Base-by-base conservation (phyloP, 2,888 invertebrate species). In the Drosophila paramelanica region DNA sequence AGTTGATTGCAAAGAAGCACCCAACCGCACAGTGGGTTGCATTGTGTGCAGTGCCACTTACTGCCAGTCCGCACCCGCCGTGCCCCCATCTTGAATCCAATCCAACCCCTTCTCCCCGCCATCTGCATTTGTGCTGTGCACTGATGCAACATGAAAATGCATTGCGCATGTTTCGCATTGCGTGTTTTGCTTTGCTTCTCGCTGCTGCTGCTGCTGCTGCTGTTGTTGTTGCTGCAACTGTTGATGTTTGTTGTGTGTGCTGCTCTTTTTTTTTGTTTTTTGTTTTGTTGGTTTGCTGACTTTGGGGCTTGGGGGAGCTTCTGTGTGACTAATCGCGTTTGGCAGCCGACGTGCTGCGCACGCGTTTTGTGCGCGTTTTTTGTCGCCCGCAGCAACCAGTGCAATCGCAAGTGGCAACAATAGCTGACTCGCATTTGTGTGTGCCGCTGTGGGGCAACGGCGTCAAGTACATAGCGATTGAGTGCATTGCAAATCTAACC, bases 91-190 rank as follows among this genome's bases (percentile, higher is more conserved):
- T 23, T 3, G 23, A 23, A 23, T 23, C 23, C 23, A 23, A 23
- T 23, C 23, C 23, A 2, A 17, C 51, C 51, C n/a, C 27, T 27
- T 7, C 7, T 17, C 27, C 23, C 39, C 6, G 11, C 4, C 41
- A 42, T 5, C 8, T 33, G 17, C 61, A 23, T 23, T 31, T 45
- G 60, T 53, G 43, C 47, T 67, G 50, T 71, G 61, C 71, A 81
- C 69, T 81, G 81, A 73, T 85, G 82, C 82, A 81, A 71, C 64
- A 45, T 72, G 66, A 62, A 71, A 81, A 71, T 82, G 80, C 82
- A 82, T 79, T 81, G 84, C 84, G 77, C 84, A 79, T 79, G 71
- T 60, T 75, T 66, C 42, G 67, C 67, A 69, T 82, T 82, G 84
- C 84, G 76, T 78, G 81, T 81, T 78, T 67, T 52, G 56, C 57